phyloP scores from a whole-genome alignment of 2,797 vertebrate genomes.

The Brachyrhaphis roseni region DNA sequence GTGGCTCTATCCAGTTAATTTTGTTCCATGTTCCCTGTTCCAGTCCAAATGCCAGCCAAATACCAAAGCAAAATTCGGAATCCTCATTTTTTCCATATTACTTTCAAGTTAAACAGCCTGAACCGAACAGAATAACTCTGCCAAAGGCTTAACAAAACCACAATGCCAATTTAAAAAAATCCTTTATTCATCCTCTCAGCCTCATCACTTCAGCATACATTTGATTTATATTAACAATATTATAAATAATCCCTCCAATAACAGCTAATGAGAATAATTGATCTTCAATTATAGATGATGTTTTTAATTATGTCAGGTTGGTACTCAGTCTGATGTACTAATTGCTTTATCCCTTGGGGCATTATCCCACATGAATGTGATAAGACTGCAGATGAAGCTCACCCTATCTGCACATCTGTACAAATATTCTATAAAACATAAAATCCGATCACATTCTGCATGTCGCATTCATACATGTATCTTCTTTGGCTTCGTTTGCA shows the following conservation, averaged over 20 bases:
- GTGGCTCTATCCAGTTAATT: neutral
- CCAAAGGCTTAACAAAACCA: slow-evolving; percentile 1
- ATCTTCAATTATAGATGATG: slow-evolving; percentile 64
- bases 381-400: slow-evolving; percentile 44
- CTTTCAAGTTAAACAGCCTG: neutral
- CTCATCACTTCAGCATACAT: slow-evolving; percentile 17
- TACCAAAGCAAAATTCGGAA: neutral
- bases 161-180: slow-evolving; percentile 3
- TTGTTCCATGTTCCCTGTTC: neutral
- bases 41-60: neutral
- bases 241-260: slow-evolving; percentile 44
- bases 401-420: slow-evolving; percentile 19
- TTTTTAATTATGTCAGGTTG: slow-evolving; percentile 67
- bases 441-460: slow-evolving; percentile 19
- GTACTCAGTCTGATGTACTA: slow-evolving; percentile 47
- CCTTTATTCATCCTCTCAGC: slow-evolving; percentile 9
- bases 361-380: slow-evolving; percentile 41
- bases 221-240: slow-evolving; percentile 34
- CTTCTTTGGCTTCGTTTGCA: slow-evolving; percentile 47
- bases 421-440: slow-evolving; percentile 22
- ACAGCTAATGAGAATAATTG: slow-evolving; percentile 56
- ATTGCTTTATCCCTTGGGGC: slow-evolving; percentile 64
- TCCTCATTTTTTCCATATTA: neutral
- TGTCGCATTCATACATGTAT: neutral
- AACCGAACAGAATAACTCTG: neutral